Evolutionary conservation across 2,888 invertebrate genomes (phyloP).

Genomic region (Coecobrya sp.): DNA sequence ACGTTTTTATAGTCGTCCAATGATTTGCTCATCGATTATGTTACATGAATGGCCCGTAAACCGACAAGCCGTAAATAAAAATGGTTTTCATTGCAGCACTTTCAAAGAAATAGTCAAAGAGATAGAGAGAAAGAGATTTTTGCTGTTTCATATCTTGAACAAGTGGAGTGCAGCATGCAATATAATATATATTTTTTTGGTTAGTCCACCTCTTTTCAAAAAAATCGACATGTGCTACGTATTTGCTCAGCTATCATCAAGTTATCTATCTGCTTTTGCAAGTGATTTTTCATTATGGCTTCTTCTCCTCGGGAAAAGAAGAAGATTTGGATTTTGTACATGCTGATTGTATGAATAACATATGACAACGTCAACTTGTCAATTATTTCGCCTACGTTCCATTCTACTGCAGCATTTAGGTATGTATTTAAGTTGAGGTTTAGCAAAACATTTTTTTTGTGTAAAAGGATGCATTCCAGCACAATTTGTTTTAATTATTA

Average conservation of each 20-base stretch:
- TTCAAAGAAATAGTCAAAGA: background rate
- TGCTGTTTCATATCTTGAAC: constrained; percentile 6
- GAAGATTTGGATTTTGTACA: constrained; percentile 30
- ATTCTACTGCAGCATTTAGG: background rate
- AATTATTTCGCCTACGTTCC: constrained; percentile 71
- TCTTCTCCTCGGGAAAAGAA: constrained; percentile 28
- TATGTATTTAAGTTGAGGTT: constrained; percentile 10
- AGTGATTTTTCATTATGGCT: constrained; percentile 21
- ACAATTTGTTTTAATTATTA: constrained; percentile 68
- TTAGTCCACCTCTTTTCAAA: constrained; percentile 19
- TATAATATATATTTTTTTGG: constrained; percentile 4
- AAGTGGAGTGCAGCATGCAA: background rate
- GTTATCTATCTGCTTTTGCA: constrained; percentile 48
- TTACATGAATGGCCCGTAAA: constrained; percentile 82
- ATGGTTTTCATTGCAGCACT: constrained; percentile 23
- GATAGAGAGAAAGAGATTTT: background rate
- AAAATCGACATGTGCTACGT: constrained; percentile 25
- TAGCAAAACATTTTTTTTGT: background rate
- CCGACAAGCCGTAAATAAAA: constrained; percentile 57
- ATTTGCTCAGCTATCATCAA: constrained; percentile 52
- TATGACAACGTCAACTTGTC: constrained; percentile 64
- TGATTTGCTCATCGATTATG: constrained; percentile 86
- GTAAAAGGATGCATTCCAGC: constrained; percentile 54
- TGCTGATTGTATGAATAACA: constrained; percentile 48
- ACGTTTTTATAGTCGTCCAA: constrained; percentile 64